Conservation (phyloP, 2,797 vertebrate species). For the Cetoscarus ocellatus region DNA sequence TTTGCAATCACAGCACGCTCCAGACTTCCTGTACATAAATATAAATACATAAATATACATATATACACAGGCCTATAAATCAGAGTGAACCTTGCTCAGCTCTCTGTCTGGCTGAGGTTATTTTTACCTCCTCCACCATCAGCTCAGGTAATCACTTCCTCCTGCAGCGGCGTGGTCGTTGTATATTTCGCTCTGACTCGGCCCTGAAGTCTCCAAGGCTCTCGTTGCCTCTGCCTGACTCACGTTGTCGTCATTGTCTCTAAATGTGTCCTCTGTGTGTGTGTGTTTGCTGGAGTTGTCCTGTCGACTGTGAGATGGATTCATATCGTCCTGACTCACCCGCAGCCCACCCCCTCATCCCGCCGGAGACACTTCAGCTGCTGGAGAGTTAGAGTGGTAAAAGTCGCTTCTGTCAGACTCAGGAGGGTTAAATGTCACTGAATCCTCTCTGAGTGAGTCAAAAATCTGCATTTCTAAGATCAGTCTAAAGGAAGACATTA, state of each 20-base stretch:
- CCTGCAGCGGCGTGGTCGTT: neutral
- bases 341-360: slow-evolving; percentile 49
- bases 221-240: slow-evolving; percentile 44
- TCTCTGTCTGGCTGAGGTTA: neutral
- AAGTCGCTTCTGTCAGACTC: slow-evolving; percentile 16
- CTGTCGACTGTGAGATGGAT: slow-evolving; percentile 43
- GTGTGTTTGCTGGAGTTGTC: slow-evolving; percentile 44
- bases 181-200: neutral
- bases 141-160: slow-evolving; percentile 11
- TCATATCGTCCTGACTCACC: slow-evolving; percentile 64
- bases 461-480: slow-evolving; percentile 43
- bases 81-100: neutral
- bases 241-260: slow-evolving; percentile 55
- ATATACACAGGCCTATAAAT: too few relatives aligned
- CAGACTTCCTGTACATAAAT: neutral
- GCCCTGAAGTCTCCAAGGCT: slow-evolving; percentile 11
- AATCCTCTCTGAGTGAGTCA: slow-evolving; percentile 34
- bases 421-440: slow-evolving; percentile 51
- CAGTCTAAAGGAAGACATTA: slow-evolving; percentile 10
- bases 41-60: neutral
- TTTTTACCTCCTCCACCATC: slow-evolving; percentile 4
- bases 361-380: slow-evolving; percentile 12
- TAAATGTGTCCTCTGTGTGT: slow-evolving; percentile 36
- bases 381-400: slow-evolving; percentile 20
- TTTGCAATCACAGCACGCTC: neutral